Conservation (phyloP, 2,797 vertebrate species). For the Crenichthys baileyi region DNA sequence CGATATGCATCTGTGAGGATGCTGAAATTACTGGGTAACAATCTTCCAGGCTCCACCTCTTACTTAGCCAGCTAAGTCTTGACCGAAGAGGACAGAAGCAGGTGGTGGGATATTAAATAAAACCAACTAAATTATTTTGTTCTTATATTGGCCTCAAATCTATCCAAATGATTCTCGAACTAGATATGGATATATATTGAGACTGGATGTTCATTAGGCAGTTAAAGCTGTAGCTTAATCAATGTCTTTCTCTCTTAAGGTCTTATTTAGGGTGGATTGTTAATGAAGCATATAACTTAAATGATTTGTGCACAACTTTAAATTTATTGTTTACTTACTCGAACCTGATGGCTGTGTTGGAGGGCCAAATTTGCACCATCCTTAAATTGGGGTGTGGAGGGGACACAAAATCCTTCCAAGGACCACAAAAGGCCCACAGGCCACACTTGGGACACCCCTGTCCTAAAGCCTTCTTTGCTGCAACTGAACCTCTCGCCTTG, state of each 20-base stretch:
- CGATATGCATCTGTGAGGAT: slow-evolving; percentile 19
- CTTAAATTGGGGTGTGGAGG: neutral
- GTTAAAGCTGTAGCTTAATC: no score
- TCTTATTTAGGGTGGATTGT: no score
- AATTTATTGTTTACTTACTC: no score
- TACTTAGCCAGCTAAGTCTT: slow-evolving; percentile 19
- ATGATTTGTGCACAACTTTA: no score
- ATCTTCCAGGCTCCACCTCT: slow-evolving; percentile 17
- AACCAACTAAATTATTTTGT: neutral
- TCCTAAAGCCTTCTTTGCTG: neutral
- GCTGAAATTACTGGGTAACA: slow-evolving; percentile 34
- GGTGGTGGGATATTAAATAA: no score
- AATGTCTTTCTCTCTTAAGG: no score
- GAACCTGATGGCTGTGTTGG: no score
- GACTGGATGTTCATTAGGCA: no score
- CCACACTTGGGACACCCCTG: neutral
- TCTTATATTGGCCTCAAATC: no score
- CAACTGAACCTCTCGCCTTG: neutral
- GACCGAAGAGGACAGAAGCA: neutral
- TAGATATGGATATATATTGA: no score
- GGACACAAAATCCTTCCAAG: neutral
- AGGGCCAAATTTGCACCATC: neutral
- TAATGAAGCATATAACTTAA: no score
- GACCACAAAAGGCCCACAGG: neutral
- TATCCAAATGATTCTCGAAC: no score